Percentiles rank a stretch among this genome's conserved stretches.
Conservation (phyloP, 2,888 invertebrate genomes). For the Nomada hirtipes region DNA sequence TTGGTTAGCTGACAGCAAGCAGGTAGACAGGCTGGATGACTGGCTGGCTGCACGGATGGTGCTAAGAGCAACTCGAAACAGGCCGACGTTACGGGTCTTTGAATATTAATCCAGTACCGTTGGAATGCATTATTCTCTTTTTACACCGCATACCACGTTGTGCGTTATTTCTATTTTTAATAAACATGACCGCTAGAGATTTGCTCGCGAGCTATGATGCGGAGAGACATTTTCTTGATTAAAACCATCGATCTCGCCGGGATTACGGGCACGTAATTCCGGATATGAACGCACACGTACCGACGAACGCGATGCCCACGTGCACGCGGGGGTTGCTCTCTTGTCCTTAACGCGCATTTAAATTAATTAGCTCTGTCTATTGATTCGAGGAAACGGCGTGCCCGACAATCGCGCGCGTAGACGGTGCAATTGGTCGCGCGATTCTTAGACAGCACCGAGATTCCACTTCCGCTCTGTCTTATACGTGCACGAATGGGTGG, state of each 20-base stretch:
- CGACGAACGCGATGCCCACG: slow-evolving; percentile 1
- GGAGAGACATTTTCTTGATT: slow-evolving; percentile 79
- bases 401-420: too few species aligned
- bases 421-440: too few species aligned
- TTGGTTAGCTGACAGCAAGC: background rate
- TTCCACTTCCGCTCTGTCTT: background rate
- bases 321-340: background rate
- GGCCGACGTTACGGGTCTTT: slow-evolving; percentile 42
- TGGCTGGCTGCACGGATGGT: slow-evolving; percentile 14
- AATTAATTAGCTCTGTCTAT: slow-evolving; percentile 49
- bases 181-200: slow-evolving; percentile 72
- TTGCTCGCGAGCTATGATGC: slow-evolving; percentile 70
- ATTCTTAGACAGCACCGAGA: background rate
- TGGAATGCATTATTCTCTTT: slow-evolving; percentile 58
- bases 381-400: background rate
- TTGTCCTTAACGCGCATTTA: slow-evolving; percentile 48
- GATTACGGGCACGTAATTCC: slow-evolving; percentile 70
- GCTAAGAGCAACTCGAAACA: slow-evolving; percentile 39
- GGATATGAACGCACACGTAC: slow-evolving; percentile 56
- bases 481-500: too few species aligned
- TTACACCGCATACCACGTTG: slow-evolving; percentile 38
- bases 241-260: slow-evolving; percentile 78
- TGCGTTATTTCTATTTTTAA: slow-evolving; percentile 67
- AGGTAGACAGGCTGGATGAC: background rate
- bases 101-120: slow-evolving; percentile 61